Evolutionary conservation across 2,797 vertebrate genomes (phyloP), one percentile per base, ranked within the genome.

Genomic region (Oryzias sinensis): DNA sequence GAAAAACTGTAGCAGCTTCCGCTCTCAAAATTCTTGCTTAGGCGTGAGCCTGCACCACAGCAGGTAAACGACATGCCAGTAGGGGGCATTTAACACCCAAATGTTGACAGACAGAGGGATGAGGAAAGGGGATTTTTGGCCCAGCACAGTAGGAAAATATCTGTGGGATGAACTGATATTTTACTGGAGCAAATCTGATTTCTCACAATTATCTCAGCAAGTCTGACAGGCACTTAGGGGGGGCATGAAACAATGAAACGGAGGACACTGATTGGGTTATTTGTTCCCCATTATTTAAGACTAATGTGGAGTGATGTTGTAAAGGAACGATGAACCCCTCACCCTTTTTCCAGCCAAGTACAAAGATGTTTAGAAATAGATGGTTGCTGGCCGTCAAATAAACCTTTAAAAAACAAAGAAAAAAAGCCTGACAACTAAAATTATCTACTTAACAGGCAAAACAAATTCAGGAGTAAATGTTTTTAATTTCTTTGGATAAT

Each of bases 201-300:
- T 93, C 94, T 99, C 95, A 97, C 96, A 97, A 99, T 99, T 99
- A 99, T 94, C 94, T 91, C 91, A 90, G 91, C 86, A 87, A 94
- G 92, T 84, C 88, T 93, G 96, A 96, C 96, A 97, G 93, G 93
- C 85, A 75, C 94, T 92, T 76, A 82, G 92, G 91, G 94, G 80
- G 93, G 81, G 49, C 56, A 14, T 89, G 92, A 85, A 89, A 93
- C 93, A 69, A 93, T 91, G 92, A 72, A 77, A 90, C 87, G 88
- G 79, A 65, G 52, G 45, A 72, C 90, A 87, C 92, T 96, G 96
- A 98, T 98, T 97, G 96, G 95, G 95, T 96, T 94, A 97, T 98
- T 93, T 64, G 91, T 98, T 91, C 92, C 92, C 83, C 89, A 87
- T 93, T 91, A 93, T 95, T 95, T 91, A 88, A 93, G 84, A 92